Evolutionary conservation across 2,888 invertebrate genomes (phyloP), one percentile per base, ranked within the genome.

Genomic region (Aphodius sticticus): DNA sequence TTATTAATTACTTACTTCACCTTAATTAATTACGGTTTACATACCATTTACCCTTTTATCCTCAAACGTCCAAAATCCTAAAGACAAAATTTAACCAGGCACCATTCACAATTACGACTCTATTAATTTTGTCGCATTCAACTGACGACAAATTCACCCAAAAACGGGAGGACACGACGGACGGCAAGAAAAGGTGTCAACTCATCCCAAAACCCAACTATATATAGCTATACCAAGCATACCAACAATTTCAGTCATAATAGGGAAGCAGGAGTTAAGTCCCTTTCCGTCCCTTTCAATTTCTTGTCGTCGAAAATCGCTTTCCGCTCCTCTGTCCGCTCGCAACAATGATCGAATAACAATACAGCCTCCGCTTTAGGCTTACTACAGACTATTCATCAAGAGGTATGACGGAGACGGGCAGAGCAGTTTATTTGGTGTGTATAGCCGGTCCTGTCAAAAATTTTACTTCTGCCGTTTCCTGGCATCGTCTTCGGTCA

Each of bases 291-390:
- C 26, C 74, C 74, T 74, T 74, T 74, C 74, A 74, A 74, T 74
- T 74, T 74, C 74, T 74, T 74, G 74, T 74, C 36, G 74, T 35
- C 74, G 35, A 74, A 37, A 74, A 74, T 36, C 35, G 35, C 74
- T 35, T 37, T 26, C 37, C 35, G 74, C 36, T 15, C 74, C 74
- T 74, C 74, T 53, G 74, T 74, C 74, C 74, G 74, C 74, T 35
- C 35, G 37, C 35, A 74, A 74, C 74, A 74, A 74, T 74, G 37
- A 74, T 74, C 74, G 36, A 74, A 74, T 37, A 74, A 74, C 74
- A 74, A 74, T 74, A 37, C 74, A 74, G 74, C 36, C 74, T n/a
- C 35, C 12, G 74, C 35, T 35, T 7, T 35, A 35, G 71, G 35
- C 74, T 12, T 12, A 12, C 53, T 53, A 53, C 53, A 53, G 74